A percentile compares a stretch with the other conserved stretches of the same genome.
These are phyloP conservation scores for Microctonus hyperodae DNA, from an alignment of 2,888 invertebrate species.

Conservation along the genomic window DNA sequence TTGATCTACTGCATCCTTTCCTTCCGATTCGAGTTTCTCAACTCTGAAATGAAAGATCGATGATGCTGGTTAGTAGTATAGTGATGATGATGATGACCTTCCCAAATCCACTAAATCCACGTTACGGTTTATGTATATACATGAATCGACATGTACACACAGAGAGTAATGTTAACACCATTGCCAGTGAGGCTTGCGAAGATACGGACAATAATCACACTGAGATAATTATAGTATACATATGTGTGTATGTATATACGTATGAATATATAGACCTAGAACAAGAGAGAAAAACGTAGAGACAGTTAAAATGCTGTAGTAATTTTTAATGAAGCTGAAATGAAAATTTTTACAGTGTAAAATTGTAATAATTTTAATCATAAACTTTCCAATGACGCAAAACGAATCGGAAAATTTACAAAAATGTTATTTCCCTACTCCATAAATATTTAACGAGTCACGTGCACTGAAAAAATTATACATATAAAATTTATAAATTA, in stretches of 20 bases:
- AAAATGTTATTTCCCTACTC: background rate
- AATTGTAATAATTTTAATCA: background rate
- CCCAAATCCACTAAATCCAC: background rate
- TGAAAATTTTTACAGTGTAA: background rate
- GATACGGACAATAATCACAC: background rate
- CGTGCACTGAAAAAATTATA: background rate
- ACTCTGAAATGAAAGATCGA: background rate
- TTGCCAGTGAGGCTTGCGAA: background rate
- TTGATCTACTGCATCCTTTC: background rate
- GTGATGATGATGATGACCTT: background rate
- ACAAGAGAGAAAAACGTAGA: background rate
- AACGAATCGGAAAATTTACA: background rate
- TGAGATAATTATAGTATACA: background rate
- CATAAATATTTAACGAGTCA: background rate
- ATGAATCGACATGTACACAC: too few relatives aligned
- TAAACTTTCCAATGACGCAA: background rate
- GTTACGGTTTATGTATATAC: background rate
- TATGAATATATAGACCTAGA: background rate
- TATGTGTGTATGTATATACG: too few relatives aligned
- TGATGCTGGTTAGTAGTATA: background rate
- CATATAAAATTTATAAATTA: too few relatives aligned
- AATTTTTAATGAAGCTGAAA: background rate
- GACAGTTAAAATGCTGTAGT: background rate
- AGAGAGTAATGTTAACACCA: background rate
- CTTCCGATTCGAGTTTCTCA: conserved; percentile 12